These are phyloP conservation scores for Sarcophilus harrisii DNA, from an alignment of 2,797 vertebrate species.

Conservation along the genomic window DNA sequence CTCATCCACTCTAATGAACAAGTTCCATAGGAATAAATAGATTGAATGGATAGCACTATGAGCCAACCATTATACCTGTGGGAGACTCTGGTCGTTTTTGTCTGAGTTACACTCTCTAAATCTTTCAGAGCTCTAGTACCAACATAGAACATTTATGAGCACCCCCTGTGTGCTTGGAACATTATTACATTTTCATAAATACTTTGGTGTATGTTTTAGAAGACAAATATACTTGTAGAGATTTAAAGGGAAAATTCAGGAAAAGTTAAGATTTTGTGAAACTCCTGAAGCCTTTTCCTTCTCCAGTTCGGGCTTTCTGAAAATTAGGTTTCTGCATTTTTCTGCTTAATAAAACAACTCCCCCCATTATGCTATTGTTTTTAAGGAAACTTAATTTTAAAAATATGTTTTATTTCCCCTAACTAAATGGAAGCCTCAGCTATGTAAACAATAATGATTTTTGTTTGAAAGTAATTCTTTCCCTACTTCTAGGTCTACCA, in stretches of 20 bases:
- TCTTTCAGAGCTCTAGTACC: background rate
- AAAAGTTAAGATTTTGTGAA: conserved; percentile 27
- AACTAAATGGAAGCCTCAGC: conserved; percentile 33
- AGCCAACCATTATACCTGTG: conserved; percentile 34
- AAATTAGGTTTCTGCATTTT: conserved; percentile 49
- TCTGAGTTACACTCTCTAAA: background rate
- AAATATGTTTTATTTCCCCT: conserved; percentile 20
- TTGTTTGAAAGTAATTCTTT: conserved; percentile 53
- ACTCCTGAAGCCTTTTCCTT: background rate
- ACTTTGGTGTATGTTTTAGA: background rate
- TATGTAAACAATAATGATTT: conserved; percentile 45
- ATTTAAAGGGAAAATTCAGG: background rate
- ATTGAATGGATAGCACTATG: background rate
- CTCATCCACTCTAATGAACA: conserved; percentile 34
- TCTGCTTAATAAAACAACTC: background rate
- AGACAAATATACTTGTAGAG: background rate
- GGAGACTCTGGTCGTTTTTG: conserved; percentile 4
- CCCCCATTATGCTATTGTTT: background rate
- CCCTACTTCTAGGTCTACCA: conserved; percentile 2
- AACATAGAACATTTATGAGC: background rate
- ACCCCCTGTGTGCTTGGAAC: background rate
- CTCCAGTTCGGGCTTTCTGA: background rate
- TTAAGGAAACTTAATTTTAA: conserved; percentile 55
- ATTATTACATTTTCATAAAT: conserved; percentile 27
- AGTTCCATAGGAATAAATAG: background rate